Base-by-base conservation (phyloP, 2,888 invertebrate species). In the Ornithoptera alexandrae region DNA sequence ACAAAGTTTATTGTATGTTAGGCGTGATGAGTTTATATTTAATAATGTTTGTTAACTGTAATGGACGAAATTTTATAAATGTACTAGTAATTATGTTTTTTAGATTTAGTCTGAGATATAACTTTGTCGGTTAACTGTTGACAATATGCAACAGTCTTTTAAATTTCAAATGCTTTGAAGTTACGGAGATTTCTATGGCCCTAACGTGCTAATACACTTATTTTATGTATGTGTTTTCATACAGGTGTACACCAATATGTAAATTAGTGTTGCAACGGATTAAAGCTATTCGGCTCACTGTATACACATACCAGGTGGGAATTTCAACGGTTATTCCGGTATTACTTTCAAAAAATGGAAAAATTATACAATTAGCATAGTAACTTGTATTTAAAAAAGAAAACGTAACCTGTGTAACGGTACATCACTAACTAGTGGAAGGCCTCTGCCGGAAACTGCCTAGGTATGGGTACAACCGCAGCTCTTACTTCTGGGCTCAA, bases 221-320 rank as follows among this genome's bases (percentile, higher is more conserved):
- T 60, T 36, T 68, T 63, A 68, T 59, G 30, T 39, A 60, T 60
- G 64, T 60, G 50, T 39, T 53, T 64, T 39, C 53, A 59, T 65
- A 69, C 64, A 69, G 68, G 68, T 69, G 68, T 69, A 65, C 56
- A 53, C 24, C 56, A 65, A 69, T 69, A 69, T 69, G 68, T 69
- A 65, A 69, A 69, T 65, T 53, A 24, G 22, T 69, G 65, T 65
- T 69, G 68, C 68, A 69, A 69, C 56, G 60, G 39, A 69, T 65
- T 56, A 56, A 60, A 69, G 56, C 60, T 42, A 39, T 53, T 61
- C 50, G 67, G 17, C 36, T 61, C 17, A 59, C 15, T 24, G 7
- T 18, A 42, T 8, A 46, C 30, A 30, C 30, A 30, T 30, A 64
- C 64, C 68, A 69, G 60, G 60, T 69, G 68, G 53, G 46, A 53